These are phyloP conservation scores for Crypturellus tataupa DNA, from an alignment of 2,797 vertebrate species.

Conservation along the genomic window DNA sequence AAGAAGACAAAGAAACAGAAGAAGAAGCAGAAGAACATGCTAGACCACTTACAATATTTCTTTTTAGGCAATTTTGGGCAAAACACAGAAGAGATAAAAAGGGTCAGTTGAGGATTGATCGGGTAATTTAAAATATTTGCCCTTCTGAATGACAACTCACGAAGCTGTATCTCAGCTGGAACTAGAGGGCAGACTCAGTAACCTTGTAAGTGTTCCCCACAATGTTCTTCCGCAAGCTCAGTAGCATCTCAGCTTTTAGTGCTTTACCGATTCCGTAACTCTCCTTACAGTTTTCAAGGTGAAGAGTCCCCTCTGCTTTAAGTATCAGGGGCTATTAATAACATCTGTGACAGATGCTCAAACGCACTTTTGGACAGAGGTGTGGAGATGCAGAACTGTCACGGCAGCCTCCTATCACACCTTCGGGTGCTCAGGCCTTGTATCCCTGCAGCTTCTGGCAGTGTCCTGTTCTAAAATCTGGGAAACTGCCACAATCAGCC, in stretches of 20 bases:
- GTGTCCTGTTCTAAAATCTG: not conserved
- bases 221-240: not conserved
- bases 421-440: not conserved
- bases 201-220: not conserved
- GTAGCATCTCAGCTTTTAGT: not conserved
- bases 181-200: not conserved
- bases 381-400: not conserved
- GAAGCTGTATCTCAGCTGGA: not conserved
- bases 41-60: not conserved
- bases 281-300: not conserved
- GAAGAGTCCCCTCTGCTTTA: not conserved
- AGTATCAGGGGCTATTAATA: not conserved
- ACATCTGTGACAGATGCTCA: not conserved
- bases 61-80: not conserved
- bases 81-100: not conserved
- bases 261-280: not conserved
- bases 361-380: not conserved
- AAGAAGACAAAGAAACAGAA: too few species aligned
- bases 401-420: rapidly evolving
- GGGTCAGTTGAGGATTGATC: not conserved
- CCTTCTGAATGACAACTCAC: not conserved
- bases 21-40: not conserved
- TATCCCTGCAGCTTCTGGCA: not conserved
- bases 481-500: not conserved
- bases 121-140: not conserved